phyloP scores from a whole-genome alignment of 1,140 invertebrate species.

The Heliconius hewitsoni region DNA sequence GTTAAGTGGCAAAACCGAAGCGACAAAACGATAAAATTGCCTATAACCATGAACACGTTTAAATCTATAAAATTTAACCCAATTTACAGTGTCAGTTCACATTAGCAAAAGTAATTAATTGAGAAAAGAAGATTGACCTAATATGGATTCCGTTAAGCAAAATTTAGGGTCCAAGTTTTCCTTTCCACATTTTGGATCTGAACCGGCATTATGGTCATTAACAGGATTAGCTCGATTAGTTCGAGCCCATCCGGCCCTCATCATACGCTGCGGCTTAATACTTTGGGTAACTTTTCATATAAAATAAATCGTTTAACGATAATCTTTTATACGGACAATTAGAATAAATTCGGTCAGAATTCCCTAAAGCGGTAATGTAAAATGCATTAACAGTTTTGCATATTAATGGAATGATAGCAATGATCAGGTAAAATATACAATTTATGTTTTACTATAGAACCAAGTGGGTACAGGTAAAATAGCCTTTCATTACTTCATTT shows the following conservation, averaged over 20 bases:
- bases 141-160: neutral
- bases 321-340: neutral
- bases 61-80: neutral
- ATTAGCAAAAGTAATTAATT: constrained; percentile 7
- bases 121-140: neutral
- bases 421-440: neutral
- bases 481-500: too few species aligned
- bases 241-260: neutral
- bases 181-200: neutral
- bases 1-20: too few species aligned
- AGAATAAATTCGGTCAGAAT: neutral
- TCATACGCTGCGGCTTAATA: neutral
- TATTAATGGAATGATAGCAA: neutral
- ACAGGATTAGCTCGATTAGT: constrained; percentile 6
- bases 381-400: neutral
- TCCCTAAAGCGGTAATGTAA: neutral
- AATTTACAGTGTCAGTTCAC: neutral
- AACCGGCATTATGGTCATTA: neutral
- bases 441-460: too few species aligned
- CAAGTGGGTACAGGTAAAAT: too few species aligned
- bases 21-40: too few species aligned
- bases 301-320: neutral
- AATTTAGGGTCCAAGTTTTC: neutral
- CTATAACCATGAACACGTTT: too few species aligned
- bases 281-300: neutral